Base-by-base conservation (phyloP, 2,797 vertebrate species). In the Lepus oiostolus region DNA sequence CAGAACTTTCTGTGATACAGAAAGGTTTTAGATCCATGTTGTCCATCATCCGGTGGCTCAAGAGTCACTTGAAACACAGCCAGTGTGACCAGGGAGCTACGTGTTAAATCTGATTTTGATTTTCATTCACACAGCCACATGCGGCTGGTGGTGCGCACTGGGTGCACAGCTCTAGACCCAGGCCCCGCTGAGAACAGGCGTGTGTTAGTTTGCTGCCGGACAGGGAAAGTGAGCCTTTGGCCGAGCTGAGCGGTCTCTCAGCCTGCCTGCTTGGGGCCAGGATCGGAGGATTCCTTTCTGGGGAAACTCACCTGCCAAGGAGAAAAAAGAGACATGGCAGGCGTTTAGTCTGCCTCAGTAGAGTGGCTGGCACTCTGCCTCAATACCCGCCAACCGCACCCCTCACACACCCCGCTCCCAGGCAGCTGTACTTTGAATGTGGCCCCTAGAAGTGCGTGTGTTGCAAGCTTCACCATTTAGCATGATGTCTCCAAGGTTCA, bases 391-490 rank as follows among this genome's bases (percentile, higher is more conserved):
- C 5, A 2, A 13, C 4, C 0, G 32, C 17, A 0, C 63, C 10
- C 4, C 58, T 65, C 70, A 52, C n/a, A 32, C n/a, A 3, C 0
- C 0, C 14, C 7, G 5, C 13, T 63, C 32, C 62, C 21, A 2
- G 14, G 58, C 16, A 24, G 22, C 42, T 9, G 42, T 26, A 21
- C 32, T 67, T 67, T n/a, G 3, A 35, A 32, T 35, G 68, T 71
- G 68, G 35, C 17, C 32, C 68, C 68, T 7, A 22, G 10, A 70
- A 35, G 68, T 26, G 6, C 26, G 38, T 22, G 11, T 71, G 19
- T n/a, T 58, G 54, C 13, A 58, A 58, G 14, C 19, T 0, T 58
- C 19, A 16, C 21, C 54, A 21, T 16, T 17, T 58, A 58, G 17
- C 54, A 21, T 58, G 19, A 16, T 17, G 14, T 58, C 54, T 21